phyloP scores from a whole-genome alignment of 2,888 invertebrate species.

The Eudemis profundana region DNA sequence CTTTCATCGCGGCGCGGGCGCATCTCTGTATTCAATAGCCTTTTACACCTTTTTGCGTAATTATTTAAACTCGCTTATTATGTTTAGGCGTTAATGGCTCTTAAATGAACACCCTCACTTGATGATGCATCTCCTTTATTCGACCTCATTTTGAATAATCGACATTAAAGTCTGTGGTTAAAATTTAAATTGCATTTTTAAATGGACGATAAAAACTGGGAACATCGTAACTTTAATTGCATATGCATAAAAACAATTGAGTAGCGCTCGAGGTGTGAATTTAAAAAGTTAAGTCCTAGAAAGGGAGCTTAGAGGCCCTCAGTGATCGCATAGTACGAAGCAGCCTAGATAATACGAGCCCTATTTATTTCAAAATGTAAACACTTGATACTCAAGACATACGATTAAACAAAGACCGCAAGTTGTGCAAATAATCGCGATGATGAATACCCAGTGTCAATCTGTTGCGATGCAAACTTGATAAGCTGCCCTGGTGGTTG shows the following conservation, averaged over 20 bases:
- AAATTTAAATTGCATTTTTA: slow-evolving; percentile 62
- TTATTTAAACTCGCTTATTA: slow-evolving; percentile 78
- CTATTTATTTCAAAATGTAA: not conserved
- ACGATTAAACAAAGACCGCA: slow-evolving; percentile 2
- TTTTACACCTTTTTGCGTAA: slow-evolving; percentile 80
- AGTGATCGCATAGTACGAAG: not conserved
- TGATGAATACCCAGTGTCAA: slow-evolving; percentile 21
- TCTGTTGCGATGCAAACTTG: slow-evolving; percentile 18
- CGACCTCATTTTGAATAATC: slow-evolving; percentile 61
- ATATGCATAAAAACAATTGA: slow-evolving; percentile 11
- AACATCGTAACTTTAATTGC: slow-evolving; percentile 27
- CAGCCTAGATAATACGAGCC: not conserved
- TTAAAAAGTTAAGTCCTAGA: not conserved
- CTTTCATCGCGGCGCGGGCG: slow-evolving; percentile 78
- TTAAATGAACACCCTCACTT: slow-evolving; percentile 74
- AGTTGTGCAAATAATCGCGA: slow-evolving; percentile 14
- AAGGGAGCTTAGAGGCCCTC: not conserved
- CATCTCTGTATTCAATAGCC: slow-evolving; percentile 72
- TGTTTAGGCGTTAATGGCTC: slow-evolving; percentile 78
- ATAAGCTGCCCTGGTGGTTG: slow-evolving; percentile 44
- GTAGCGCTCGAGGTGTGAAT: not conserved
- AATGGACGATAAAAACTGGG: slow-evolving; percentile 12
- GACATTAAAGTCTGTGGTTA: slow-evolving; percentile 57
- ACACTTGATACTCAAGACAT: not conserved
- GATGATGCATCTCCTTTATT: slow-evolving; percentile 64